Percentiles rank a stretch among this genome's conserved stretches.
phyloP scores from a whole-genome alignment of 1,140 invertebrate genomes.

The Bilobella aurantiaca region DNA sequence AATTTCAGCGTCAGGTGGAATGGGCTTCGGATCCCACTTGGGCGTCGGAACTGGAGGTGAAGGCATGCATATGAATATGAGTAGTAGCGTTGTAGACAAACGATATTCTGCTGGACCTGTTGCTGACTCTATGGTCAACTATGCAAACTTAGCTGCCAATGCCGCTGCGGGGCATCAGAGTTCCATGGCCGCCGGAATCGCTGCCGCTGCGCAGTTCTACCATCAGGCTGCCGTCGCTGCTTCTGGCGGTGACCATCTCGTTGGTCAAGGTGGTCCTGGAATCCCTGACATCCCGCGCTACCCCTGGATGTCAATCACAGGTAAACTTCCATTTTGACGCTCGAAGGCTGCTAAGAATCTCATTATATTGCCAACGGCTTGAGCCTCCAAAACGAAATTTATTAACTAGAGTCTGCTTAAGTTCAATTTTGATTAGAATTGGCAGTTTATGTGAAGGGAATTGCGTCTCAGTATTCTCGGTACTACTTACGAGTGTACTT shows the following conservation, averaged over 20 bases:
- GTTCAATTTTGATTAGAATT: not conserved
- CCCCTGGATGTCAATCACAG: conserved; percentile 95
- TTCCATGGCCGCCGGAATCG: conserved; percentile 62
- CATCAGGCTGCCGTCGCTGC: conserved; percentile 60
- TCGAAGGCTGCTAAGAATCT: too few relatives aligned
- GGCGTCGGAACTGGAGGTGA: conserved; percentile 46
- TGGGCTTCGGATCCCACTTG: conserved; percentile 47
- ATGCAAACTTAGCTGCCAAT: conserved; percentile 39
- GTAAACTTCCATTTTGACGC: too few relatives aligned
- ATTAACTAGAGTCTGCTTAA: too few relatives aligned
- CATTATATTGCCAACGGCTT: too few relatives aligned
- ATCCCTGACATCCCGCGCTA: conserved; percentile 62
- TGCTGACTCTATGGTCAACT: conserved; percentile 67
- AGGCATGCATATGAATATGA: conserved; percentile 15
- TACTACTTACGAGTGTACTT: not conserved
- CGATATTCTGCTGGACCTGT: conserved; percentile 59
- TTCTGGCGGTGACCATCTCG: conserved; percentile 40
- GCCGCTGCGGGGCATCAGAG: conserved; percentile 42
- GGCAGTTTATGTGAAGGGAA: not conserved
- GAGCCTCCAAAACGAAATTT: too few relatives aligned
- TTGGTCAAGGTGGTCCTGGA: conserved; percentile 30
- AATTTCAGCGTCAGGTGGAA: conserved; percentile 36
- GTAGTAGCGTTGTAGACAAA: conserved; percentile 40
- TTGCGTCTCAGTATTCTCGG: not conserved
- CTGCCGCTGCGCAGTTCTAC: conserved; percentile 67